phyloP scores from a whole-genome alignment of 2,797 vertebrate genomes.

The Hydrocynus forskahlii region DNA sequence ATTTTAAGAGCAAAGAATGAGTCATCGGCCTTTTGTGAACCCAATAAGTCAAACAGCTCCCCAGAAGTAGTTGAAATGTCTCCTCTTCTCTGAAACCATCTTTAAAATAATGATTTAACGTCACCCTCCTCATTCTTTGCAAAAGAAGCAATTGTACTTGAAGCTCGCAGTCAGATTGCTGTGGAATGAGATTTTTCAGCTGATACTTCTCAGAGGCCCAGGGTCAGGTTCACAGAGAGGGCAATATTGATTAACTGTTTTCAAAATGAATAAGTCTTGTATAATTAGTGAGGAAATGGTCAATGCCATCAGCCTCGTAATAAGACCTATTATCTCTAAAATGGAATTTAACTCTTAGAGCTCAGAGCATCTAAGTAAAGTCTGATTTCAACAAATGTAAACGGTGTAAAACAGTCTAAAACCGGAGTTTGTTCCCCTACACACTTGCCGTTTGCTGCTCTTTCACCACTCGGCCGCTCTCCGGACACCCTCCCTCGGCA shows the following conservation, averaged over 20 bases:
- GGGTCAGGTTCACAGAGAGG: neutral
- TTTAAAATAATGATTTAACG: constrained; percentile 25
- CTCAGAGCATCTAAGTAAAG: no score
- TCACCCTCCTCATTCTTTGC: neutral
- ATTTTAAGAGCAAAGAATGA: constrained; percentile 20
- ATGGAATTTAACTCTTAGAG: no score
- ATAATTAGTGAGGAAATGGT: neutral
- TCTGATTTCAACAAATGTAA: no score
- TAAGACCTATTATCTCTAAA: no score
- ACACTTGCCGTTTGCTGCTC: no score
- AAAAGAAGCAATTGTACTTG: constrained; percentile 16
- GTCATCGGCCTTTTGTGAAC: constrained; percentile 22
- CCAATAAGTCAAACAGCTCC: constrained; percentile 8
- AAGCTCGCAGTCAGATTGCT: neutral
- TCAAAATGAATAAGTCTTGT: constrained; percentile 15
- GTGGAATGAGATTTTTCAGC: constrained; percentile 2
- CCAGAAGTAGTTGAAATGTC: neutral
- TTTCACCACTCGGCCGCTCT: no score
- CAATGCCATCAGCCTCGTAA: neutral
- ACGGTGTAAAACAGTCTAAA: no score
- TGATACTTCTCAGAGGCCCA: neutral
- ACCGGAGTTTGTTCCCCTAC: no score
- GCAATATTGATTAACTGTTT: constrained; percentile 1
- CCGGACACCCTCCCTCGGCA: no score
- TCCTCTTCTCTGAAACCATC: neutral